Conservation (phyloP, 2,113 vertebrate genomes). For the Bos javanicus region DNA sequence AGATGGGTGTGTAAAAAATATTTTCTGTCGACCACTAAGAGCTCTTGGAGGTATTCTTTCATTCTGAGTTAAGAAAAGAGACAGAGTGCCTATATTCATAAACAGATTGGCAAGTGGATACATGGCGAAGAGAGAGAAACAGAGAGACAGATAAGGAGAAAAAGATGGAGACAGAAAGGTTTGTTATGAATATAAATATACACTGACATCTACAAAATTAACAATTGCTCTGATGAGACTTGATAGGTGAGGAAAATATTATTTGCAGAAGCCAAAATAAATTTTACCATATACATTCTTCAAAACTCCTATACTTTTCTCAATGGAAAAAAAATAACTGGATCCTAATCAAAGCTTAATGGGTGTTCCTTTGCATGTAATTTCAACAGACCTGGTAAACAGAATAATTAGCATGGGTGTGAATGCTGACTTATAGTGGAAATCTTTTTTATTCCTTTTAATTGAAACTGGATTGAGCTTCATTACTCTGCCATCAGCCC, state of each 20-base stretch:
- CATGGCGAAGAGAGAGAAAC: not conserved
- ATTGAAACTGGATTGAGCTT: not conserved
- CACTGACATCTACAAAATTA: not conserved
- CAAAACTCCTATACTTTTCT: not conserved
- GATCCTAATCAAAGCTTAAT: not conserved
- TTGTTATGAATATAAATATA: not conserved
- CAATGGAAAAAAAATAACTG: not conserved
- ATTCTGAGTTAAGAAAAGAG: not conserved
- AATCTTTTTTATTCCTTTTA: not conserved
- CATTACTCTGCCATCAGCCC: not conserved
- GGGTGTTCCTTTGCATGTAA: not conserved
- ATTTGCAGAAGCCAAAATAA: not conserved
- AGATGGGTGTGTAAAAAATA: fast-evolving
- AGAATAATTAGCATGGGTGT: not conserved
- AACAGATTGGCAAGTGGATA: not conserved
- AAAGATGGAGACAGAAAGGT: not conserved
- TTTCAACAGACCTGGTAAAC: not conserved
- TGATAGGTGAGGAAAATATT: not conserved
- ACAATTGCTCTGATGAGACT: not conserved
- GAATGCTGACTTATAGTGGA: not conserved
- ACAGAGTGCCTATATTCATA: not conserved
- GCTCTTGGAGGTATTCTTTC: fast-evolving
- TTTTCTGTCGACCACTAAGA: fast-evolving
- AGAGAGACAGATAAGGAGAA: not conserved
- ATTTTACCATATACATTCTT: not conserved